Conservation (phyloP, 2,113 vertebrate species). For the Todiramphus saurophagus region DNA sequence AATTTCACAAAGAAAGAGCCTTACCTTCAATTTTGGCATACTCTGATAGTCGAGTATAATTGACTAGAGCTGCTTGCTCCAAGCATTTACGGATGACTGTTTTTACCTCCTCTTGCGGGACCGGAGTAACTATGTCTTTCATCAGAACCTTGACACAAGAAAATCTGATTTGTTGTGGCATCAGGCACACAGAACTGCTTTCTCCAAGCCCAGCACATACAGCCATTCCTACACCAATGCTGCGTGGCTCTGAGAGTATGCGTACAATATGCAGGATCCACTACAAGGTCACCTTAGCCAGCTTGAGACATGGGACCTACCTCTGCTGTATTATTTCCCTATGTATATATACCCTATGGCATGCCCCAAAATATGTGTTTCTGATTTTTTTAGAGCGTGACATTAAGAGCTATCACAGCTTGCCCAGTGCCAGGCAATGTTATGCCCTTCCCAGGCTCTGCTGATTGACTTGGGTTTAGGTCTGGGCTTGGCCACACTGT, state of each 20-base stretch:
- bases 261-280: background rate
- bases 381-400: background rate
- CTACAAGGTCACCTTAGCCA: constrained; percentile 48
- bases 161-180: constrained; percentile 71
- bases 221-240: background rate
- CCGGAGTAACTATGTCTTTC: constrained; percentile 97
- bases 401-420: background rate
- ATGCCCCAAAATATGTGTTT: background rate
- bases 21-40: constrained; percentile 99
- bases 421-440: background rate
- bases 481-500: background rate
- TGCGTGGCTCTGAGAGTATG: background rate
- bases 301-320: background rate
- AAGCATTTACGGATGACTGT: constrained; percentile 95
- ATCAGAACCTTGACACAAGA: constrained; percentile 90
- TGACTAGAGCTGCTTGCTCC: constrained; percentile 95
- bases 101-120: constrained; percentile 97
- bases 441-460: background rate
- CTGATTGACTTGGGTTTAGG: background rate
- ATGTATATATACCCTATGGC: background rate
- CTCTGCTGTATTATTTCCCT: background rate
- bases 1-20: constrained; percentile 66
- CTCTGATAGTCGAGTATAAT: constrained; percentile 97
- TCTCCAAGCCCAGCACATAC: constrained; percentile 32
- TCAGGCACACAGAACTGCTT: constrained; percentile 34